Base-by-base conservation (phyloP, 2,797 vertebrate genomes). In the Zenarchopterus dispar region DNA sequence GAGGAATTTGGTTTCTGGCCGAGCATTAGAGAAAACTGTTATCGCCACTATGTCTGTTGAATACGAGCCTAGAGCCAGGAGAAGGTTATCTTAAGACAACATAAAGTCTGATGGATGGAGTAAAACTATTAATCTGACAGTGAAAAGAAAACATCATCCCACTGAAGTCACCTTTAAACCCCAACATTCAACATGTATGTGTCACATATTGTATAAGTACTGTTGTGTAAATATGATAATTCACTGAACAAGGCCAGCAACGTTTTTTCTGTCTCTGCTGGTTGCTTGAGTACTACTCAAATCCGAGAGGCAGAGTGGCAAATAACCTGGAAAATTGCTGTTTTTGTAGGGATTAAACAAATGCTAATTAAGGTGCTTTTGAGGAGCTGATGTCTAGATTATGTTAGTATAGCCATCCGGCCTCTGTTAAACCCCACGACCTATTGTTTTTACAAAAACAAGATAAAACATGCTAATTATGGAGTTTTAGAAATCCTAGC, bases 231-330 rank as follows among this genome's bases (percentile, higher is more conserved):
- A 67, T 55, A 62, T 8, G 0, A 43, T 59, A 9, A 45, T 70
- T 67, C 21, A 36, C 56, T 67, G 46, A 21, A 44, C 2, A 8
- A 54, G 46, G 41, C 28, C 3, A 9, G 18, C 33, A 44, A 57
- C 57, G 31, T 18, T 42, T 24, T 53, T 21, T 50, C 24, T 26
- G 6, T 28, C 43, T 51, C 9, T 0, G 28, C 19, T 49, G 3
- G 61, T 78, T 76, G 62, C 66, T 41, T 57, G 56, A 72, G 54
- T 71, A 71, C 60, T 52, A 26, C 36, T 61, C 33, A 17, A 17
- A 69, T 65, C 39, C 41, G 52, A 64, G 16, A 51, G n/a, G 39
- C 18, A 58, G 24, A 8, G 36, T 4, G 11, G 43, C 43, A 66
- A 43, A 73, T 58, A 47, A 70, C 67, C 55, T 13, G 26, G 42